These are phyloP conservation scores for Reticulitermes speratus DNA, from an alignment of 1,140 invertebrate genomes.

Conservation along the genomic window DNA sequence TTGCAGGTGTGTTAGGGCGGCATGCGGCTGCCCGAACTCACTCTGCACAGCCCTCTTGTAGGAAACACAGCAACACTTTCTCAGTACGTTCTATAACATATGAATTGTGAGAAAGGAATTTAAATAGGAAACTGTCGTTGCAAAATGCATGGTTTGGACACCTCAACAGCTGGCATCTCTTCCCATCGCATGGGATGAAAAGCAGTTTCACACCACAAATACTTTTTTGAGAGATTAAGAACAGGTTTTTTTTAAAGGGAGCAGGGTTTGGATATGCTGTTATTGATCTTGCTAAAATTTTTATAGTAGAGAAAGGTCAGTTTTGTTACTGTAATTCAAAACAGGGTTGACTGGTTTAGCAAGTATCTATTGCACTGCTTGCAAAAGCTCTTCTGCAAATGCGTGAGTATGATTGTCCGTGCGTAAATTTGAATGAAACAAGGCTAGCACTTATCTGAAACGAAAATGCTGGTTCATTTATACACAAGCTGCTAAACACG, in stretches of 20 bases:
- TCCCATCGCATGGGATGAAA: not conserved
- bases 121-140: not conserved
- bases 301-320: not conserved
- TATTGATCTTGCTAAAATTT: not conserved
- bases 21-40: too few species aligned
- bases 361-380: constrained; percentile 6
- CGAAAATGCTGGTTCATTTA: not conserved
- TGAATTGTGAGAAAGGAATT: not conserved
- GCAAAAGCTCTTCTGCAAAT: constrained; percentile 5
- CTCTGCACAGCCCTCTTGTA: too few species aligned
- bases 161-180: not conserved
- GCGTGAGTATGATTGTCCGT: not conserved
- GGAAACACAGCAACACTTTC: too few species aligned
- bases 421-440: not conserved
- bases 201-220: not conserved
- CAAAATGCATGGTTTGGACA: not conserved
- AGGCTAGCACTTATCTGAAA: not conserved
- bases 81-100: too few species aligned
- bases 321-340: not conserved
- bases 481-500: not conserved
- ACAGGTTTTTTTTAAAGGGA: not conserved
- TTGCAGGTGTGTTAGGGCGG: too few species aligned
- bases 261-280: not conserved
- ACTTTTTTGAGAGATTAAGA: not conserved
- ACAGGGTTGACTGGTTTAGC: not conserved